phyloP scores from a whole-genome alignment of 2,888 invertebrate genomes.

The Thereva nobilitata region DNA sequence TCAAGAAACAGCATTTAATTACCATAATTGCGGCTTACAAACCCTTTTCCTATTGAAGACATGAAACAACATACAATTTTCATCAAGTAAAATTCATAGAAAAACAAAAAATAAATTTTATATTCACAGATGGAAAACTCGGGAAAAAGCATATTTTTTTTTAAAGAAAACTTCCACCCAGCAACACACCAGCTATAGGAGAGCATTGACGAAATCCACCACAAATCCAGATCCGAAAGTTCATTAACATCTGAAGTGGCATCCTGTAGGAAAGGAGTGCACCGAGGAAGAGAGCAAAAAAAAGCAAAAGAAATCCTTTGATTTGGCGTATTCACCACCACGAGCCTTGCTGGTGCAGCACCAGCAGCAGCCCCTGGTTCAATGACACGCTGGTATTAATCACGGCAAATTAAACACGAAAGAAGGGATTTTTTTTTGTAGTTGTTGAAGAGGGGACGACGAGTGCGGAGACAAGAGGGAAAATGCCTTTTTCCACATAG shows the following conservation, averaged over 20 bases:
- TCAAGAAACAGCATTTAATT: too few relatives aligned
- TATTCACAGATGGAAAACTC: too few relatives aligned
- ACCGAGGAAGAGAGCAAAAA: not conserved
- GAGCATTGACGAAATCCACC: too few relatives aligned
- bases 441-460: too few relatives aligned
- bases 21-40: too few relatives aligned
- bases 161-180: constrained; percentile 23
- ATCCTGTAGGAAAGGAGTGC: constrained; percentile 12
- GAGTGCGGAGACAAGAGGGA: too few relatives aligned
- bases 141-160: not conserved
- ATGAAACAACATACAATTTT: too few relatives aligned
- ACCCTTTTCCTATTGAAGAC: too few relatives aligned
- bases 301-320: constrained; percentile 23
- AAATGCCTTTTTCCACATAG: too few relatives aligned
- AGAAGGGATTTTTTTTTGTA: constrained; percentile 1
- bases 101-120: too few relatives aligned
- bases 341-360: too few relatives aligned
- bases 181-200: constrained; percentile 18
- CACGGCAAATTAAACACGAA: constrained; percentile 39
- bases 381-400: constrained; percentile 40
- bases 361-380: constrained; percentile 19
- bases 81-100: too few relatives aligned
- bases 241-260: constrained; percentile 34
- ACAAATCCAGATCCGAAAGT: constrained; percentile 29
- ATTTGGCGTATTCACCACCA: constrained; percentile 23